phyloP scores from a whole-genome alignment of 2,113 vertebrate species.

The Mustelus asterias region DNA sequence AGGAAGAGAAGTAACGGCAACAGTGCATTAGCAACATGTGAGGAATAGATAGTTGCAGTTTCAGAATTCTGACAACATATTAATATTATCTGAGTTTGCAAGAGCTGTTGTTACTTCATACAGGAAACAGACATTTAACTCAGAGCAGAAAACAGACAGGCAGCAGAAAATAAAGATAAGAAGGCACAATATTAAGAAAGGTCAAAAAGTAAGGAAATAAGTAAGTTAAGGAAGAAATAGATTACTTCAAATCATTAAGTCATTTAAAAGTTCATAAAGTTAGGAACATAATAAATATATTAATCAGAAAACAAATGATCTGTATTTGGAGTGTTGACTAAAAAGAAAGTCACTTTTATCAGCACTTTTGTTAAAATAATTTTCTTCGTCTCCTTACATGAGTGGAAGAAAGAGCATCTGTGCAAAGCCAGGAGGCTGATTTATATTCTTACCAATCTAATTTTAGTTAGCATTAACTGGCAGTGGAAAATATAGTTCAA shows the following conservation, averaged over 20 bases:
- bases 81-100: neutral
- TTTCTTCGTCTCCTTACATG: neutral
- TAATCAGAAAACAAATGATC: neutral
- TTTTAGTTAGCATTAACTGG: neutral
- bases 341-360: neutral
- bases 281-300: neutral
- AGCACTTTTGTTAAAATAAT: neutral
- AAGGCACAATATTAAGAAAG: neutral
- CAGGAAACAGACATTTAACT: neutral
- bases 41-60: neutral
- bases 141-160: neutral
- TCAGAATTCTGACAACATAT: neutral
- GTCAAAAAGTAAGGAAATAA: neutral
- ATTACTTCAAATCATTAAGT: neutral
- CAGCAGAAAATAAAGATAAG: constrained; percentile 4
- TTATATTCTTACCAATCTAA: neutral
- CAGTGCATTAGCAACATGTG: neutral
- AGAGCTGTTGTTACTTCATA: neutral
- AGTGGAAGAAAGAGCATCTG: neutral
- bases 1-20: neutral
- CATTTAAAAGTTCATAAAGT: neutral
- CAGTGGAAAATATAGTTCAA: neutral
- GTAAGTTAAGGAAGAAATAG: neutral
- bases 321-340: neutral
- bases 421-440: neutral